Base-by-base conservation (phyloP, 2,113 vertebrate genomes). In the Alethe diademata region DNA sequence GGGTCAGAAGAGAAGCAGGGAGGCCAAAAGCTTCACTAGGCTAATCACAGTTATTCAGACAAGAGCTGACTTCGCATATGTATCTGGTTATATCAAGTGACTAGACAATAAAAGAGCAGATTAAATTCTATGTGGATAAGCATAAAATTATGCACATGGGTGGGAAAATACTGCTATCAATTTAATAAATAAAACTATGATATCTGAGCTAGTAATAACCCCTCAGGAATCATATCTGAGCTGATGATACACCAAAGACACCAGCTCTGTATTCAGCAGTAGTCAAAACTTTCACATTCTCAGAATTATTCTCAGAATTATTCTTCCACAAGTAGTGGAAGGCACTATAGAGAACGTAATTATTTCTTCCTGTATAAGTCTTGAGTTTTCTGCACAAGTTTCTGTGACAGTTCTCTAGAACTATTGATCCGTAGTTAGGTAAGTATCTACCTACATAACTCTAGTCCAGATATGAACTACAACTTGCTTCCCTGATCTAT, bases 111-210 rank as follows among this genome's bases (percentile, higher is more conserved):
- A 85, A 65, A 65, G 18, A 47, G 29, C 24, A 47, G 45, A 78
- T 56, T 23, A 88, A 85, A 53, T 70, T 88, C 19, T 38, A 15
- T 56, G 20, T 35, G 66, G 40, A 29, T 54, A 54, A 85, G 35
- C 19, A 64, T 24, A 42, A 81, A 88, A 56, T 50, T 20, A 60
- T 69, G 35, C 33, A 60, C 11, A 31, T 16, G 8, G 14, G 9
- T 24, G 15, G 14, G 24, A 48, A 50, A 50, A 53, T 29, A 69
- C 4, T 3, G 2, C 2, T 17, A 76, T 48, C 0, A 0, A 54
- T 72, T 69, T 69, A 19, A 67, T 24, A 28, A 25, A 42, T 18
- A 57, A 93, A 82, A 66, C 82, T 1, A 53, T 38, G 10, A 7
- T 48, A 31, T 75, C 51, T 66, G 8, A 78, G 26, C 14, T 78